A percentile compares a stretch with the other conserved stretches of the same genome.
Conservation (phyloP, 2,113 vertebrate genomes). For the Lepus americanus region DNA sequence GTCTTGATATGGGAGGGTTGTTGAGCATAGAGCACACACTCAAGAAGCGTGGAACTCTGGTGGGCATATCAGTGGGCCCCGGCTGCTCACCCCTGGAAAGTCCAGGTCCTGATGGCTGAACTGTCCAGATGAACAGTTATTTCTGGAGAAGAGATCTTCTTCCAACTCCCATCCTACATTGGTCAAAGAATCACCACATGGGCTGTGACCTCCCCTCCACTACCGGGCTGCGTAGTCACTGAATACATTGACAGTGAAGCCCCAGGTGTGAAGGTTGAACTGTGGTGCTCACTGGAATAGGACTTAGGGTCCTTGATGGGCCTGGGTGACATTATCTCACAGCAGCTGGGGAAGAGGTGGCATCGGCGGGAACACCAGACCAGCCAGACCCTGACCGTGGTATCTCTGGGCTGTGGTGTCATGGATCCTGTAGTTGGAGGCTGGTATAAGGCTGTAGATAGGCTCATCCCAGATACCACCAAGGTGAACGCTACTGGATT, state of each 20-base stretch:
- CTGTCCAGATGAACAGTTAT: not conserved
- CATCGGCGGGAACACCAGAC: conserved; percentile 90
- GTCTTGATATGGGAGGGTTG: not conserved
- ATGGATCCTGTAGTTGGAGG: conserved; percentile 93
- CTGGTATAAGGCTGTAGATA: conserved; percentile 95
- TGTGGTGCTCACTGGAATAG: not conserved
- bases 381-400: conserved; percentile 92
- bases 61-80: conserved; percentile 90
- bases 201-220: not conserved
- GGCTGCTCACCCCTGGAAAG: conserved; percentile 90
- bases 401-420: conserved; percentile 93
- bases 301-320: conserved; percentile 92
- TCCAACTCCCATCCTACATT: not conserved
- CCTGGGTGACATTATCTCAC: conserved; percentile 93
- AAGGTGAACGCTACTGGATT: conserved; percentile 91
- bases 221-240: not conserved
- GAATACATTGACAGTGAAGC: not conserved
- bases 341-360: conserved; percentile 94
- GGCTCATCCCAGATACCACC: conserved; percentile 89
- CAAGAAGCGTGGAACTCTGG: conserved; percentile 91
- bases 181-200: not conserved
- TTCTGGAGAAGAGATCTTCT: conserved; percentile 52
- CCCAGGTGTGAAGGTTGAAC: not conserved
- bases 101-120: conserved; percentile 91
- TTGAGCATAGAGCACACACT: fast-evolving